phyloP scores from a whole-genome alignment of 2,113 vertebrate species.

The Alexandromys fortis region DNA sequence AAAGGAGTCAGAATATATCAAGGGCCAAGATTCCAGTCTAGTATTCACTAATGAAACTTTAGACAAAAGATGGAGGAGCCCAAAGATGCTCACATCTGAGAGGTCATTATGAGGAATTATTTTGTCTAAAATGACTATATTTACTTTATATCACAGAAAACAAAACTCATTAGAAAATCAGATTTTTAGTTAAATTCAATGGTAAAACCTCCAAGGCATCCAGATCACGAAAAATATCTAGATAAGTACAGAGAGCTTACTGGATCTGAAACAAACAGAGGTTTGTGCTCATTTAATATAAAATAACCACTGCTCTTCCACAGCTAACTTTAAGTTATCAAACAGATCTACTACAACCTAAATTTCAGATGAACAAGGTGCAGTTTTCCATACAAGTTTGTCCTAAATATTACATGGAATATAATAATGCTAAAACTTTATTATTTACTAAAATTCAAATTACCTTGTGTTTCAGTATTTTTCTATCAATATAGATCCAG shows the following conservation, averaged over 20 bases:
- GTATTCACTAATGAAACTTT: neutral
- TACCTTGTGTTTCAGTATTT: neutral
- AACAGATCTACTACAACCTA: neutral
- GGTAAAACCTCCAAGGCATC: neutral
- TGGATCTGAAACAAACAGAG: neutral
- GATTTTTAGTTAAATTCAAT: neutral
- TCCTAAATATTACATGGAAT: neutral
- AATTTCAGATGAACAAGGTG: slow-evolving; percentile 16
- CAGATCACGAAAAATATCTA: neutral
- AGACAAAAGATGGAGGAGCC: neutral
- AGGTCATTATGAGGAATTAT: neutral
- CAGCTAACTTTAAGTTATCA: neutral
- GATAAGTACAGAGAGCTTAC: neutral
- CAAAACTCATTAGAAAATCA: neutral
- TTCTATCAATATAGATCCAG: neutral
- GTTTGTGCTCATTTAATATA: too few relatives aligned
- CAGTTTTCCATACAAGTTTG: neutral
- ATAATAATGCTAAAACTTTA: neutral
- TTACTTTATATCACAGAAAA: neutral
- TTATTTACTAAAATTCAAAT: slow-evolving; percentile 23
- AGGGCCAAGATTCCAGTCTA: rapidly evolving
- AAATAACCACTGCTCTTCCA: neutral
- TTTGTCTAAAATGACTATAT: neutral
- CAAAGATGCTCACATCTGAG: neutral
- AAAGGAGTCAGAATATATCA: neutral